phyloP scores from a whole-genome alignment of 2,888 invertebrate species.

The Heliconius cydno region DNA sequence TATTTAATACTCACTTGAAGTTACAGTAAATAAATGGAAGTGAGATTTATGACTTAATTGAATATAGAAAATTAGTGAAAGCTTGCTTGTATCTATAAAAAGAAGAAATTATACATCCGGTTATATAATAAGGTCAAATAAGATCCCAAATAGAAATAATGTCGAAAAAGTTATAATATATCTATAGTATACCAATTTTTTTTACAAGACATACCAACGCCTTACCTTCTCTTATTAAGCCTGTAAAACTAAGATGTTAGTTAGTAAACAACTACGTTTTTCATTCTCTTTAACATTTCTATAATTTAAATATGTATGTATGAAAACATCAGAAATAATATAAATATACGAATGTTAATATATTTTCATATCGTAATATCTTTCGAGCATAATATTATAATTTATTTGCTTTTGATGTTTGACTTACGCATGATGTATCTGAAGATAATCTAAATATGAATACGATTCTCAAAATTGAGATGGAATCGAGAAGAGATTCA shows the following conservation, averaged over 20 bases:
- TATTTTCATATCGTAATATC: slow-evolving; percentile 12
- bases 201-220: too few relatives aligned
- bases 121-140: too few relatives aligned
- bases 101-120: too few relatives aligned
- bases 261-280: not conserved
- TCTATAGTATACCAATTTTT: too few relatives aligned
- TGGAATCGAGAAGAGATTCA: not conserved
- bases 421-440: slow-evolving; percentile 7
- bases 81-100: too few relatives aligned
- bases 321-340: not conserved
- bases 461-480: slow-evolving; percentile 1
- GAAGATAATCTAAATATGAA: slow-evolving; percentile 30
- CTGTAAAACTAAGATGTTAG: not conserved
- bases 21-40: not conserved
- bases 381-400: slow-evolving; percentile 13
- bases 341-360: not conserved
- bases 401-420: slow-evolving; percentile 33
- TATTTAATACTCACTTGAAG: not conserved
- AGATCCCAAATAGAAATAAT: too few relatives aligned
- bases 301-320: not conserved
- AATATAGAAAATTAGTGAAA: too few relatives aligned
- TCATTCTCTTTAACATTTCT: not conserved
- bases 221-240: too few relatives aligned
- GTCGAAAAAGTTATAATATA: too few relatives aligned
- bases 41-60: too few relatives aligned